phyloP scores from a whole-genome alignment of 2,888 invertebrate species.

The Cerceris ruficornis region DNA sequence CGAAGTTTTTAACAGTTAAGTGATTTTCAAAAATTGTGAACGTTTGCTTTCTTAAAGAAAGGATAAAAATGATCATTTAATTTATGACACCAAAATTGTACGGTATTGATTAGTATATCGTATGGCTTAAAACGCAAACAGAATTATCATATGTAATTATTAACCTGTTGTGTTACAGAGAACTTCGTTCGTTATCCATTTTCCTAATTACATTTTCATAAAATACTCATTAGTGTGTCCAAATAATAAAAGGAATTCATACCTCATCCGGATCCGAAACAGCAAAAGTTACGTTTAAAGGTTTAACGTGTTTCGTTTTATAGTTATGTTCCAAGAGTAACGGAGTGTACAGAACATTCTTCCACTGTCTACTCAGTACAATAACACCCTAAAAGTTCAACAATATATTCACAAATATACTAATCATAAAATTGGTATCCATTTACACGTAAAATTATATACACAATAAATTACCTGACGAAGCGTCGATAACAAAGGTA shows the following conservation, averaged over 20 bases:
- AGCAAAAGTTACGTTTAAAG: conserved; percentile 94
- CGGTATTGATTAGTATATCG: neutral
- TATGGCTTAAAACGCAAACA: too few species aligned
- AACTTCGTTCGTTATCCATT: conserved; percentile 17
- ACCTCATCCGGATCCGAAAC: conserved; percentile 93
- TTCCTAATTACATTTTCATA: conserved; percentile 18
- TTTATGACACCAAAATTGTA: neutral
- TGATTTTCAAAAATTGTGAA: neutral
- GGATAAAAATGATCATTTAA: too few species aligned
- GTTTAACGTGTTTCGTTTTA: conserved; percentile 91
- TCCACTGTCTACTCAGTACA: conserved; percentile 98
- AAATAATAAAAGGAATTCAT: conserved; percentile 65
- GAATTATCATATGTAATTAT: too few species aligned
- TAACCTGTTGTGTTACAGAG: neutral
- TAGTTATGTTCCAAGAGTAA: conserved; percentile 94
- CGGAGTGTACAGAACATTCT: conserved; percentile 96
- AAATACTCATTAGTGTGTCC: conserved; percentile 10
- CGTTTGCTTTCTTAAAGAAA: too few species aligned
- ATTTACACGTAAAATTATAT: conserved; percentile 2
- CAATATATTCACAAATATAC: conserved; percentile 8
- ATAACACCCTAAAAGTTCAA: conserved; percentile 89
- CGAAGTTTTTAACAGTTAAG: neutral
- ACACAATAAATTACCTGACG: conserved; percentile 86
- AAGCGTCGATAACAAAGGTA: conserved; percentile 93
- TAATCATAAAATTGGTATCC: conserved; percentile 7